Base-by-base conservation (phyloP, 2,113 vertebrate species). In the Pachyramphus minor region DNA sequence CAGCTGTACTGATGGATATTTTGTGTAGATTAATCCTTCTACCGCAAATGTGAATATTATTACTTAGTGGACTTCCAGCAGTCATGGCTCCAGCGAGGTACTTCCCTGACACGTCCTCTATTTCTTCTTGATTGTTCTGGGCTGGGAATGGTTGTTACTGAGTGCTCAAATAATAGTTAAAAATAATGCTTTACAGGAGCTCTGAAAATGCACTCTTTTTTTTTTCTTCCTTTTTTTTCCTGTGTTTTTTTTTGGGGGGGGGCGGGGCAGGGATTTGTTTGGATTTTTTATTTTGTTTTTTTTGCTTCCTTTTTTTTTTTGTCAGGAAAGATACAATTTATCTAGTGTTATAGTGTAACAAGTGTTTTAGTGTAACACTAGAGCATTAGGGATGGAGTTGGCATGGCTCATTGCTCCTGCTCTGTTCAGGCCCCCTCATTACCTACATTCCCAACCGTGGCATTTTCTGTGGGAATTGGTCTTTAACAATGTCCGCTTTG, bases 391-490 rank as follows among this genome's bases (percentile, higher is more conserved):
- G 52, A 68, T n/a, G 67, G 84, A 93, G 64, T 72, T 91, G 93
- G 82, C 56, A 55, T 89, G 67, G 60, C 90, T 79, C 22, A 23
- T 8, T 12, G 47, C 58, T 90, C 66, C 60, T 22, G 31, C 87
- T 89, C 82, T 73, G 24, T 85, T 90, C 30, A 53, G 66, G 55
- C 73, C 50, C 64, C 75, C 77, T 95, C 80, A 76, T 95, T 95
- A 86, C 91, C 66, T 87, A 50, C 37, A 9, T 78, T 94, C 52
- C 78, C 80, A 81, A 75, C 89, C 2, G 22, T 30, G 72, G 66
- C 49, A 35, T 84, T 93, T 96, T 96, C 94, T 96, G 86, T 90
- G 93, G 91, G 93, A 96, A 95, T 84, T 69, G 92, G 31, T 90
- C 80, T 81, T 78, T 90, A 93, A 96, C 91, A 95, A 93, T 93